Evolutionary conservation across 35 echinoderm and acorn worm species (phyloP).

Genomic region (Anneissia japonica): DNA sequence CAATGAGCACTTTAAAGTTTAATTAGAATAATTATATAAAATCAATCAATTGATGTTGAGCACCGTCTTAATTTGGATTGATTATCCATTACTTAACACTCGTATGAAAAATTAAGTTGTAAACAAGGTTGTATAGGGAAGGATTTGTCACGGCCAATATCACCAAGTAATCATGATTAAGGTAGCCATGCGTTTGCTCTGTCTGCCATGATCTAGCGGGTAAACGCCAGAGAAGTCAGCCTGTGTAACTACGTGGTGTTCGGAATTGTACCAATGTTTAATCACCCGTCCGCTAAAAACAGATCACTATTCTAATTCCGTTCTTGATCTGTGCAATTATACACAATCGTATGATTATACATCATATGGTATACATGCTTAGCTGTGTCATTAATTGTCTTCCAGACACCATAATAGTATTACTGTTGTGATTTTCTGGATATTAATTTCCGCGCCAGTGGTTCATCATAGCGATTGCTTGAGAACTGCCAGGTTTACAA

Average conservation of each 20-base stretch:
- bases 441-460: not conserved
- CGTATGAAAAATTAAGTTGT: not conserved
- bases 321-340: not conserved
- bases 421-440: not conserved
- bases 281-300: not conserved
- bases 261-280: not conserved
- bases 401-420: not conserved
- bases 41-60: not conserved
- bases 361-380: not conserved
- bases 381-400: not conserved
- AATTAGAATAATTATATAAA: not conserved
- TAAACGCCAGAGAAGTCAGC: not conserved
- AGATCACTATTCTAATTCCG: not conserved
- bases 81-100: not conserved
- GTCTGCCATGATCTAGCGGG: not conserved
- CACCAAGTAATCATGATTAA: not conserved
- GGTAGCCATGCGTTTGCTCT: not conserved
- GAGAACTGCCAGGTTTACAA: not conserved
- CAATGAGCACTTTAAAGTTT: not conserved
- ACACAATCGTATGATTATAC: not conserved
- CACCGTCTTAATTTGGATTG: not conserved
- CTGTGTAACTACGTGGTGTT: not conserved
- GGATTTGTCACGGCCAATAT: slow-evolving; percentile 1
- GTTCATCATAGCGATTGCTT: not conserved
- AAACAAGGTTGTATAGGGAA: not conserved